Base-by-base conservation (phyloP, 2,113 vertebrate species). In the Ifrita kowaldi region DNA sequence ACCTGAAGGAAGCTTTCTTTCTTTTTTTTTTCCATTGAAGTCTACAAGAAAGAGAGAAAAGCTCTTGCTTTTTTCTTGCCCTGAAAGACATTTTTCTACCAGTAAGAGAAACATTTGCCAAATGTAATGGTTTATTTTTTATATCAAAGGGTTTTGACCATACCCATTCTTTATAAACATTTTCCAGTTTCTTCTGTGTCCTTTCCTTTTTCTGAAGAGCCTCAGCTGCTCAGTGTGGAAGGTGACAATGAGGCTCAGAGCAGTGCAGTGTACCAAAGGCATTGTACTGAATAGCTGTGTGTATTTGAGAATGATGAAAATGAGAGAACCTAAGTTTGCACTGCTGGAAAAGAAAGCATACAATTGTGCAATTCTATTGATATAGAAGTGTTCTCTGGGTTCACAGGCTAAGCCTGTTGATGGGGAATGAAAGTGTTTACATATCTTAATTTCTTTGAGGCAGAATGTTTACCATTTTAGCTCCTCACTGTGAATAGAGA, bases 371-470 rank as follows among this genome's bases (percentile, higher is more conserved):
- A 24, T 91, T 82, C 77, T 85, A 23, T 87, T 95, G 90, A 88
- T 90, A 85, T 1, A 94, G 73, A 95, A 93, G 81, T 74, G 41
- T 78, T 85, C 49, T 56, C 63, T n/a, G 56, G 47, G 92, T 87
- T 96, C 92, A 81, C 55, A 94, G 91, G 78, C 44, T 90, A 93
- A 93, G 56, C 70, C 53, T 73, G 59, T 42, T 73, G 88, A 67
- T 94, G 91, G 62, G 39, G 35, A 86, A 94, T 76, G 62, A 88
- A 86, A 83, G n/a, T 90, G 85, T 94, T 89, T 90, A 96, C 90
- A 79, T 85, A 87, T 64, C 91, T 88, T 89, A 85, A 95, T 96
- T 95, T 93, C 67, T 93, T 82, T 80, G 80, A 82, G 89, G 52
- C 7, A 32, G 70, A 87, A 63, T 91, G n/a, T 90, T 95, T 96